These are phyloP conservation scores for Galerucella pusilla DNA, from an alignment of 2,888 invertebrate genomes.

Conservation along the genomic window DNA sequence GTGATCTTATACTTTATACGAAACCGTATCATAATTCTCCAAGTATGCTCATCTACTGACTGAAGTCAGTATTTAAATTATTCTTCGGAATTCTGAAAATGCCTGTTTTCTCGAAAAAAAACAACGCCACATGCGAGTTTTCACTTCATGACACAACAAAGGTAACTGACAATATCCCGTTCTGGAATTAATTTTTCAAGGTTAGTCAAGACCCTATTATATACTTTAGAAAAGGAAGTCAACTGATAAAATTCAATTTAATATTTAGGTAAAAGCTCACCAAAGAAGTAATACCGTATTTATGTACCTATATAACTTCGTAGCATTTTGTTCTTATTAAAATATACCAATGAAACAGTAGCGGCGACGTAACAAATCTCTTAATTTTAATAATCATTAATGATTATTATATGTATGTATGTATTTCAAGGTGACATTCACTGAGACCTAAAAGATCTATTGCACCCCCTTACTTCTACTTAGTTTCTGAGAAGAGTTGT, in stretches of 20 bases:
- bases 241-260: conserved; percentile 45
- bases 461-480: too few species aligned
- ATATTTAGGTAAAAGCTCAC: conserved; percentile 43
- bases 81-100: conserved; percentile 16
- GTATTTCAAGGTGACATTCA: too few species aligned
- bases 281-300: conserved; percentile 40
- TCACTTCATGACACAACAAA: conserved; percentile 34
- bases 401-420: too few species aligned
- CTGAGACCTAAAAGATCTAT: too few species aligned
- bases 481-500: too few species aligned
- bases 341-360: conserved; percentile 10
- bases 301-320: conserved; percentile 39
- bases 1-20: neutral
- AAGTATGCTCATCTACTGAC: conserved; percentile 16
- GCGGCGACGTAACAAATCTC: neutral
- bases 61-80: conserved; percentile 23
- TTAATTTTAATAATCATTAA: too few species aligned
- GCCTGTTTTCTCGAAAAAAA: conserved; percentile 18
- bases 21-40: neutral
- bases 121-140: conserved; percentile 28
- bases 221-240: conserved; percentile 35
- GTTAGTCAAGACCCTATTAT: conserved; percentile 23
- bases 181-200: conserved; percentile 37
- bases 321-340: conserved; percentile 43
- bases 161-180: conserved; percentile 36